Evolutionary conservation across 2,113 vertebrate species (phyloP).

Genomic region (Platycercus adscitus): DNA sequence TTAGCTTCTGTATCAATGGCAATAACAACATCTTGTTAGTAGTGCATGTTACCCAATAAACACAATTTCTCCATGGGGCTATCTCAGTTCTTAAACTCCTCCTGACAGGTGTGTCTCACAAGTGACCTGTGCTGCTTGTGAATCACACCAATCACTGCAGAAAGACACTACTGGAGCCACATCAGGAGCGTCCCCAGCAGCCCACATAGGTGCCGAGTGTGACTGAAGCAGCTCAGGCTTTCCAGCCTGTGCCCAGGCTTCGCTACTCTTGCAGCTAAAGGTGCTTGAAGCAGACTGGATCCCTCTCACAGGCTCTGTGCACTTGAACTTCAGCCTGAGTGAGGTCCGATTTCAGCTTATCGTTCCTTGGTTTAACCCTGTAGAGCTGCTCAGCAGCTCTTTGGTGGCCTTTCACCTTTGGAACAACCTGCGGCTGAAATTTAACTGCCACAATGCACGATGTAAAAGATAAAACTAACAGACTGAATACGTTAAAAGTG

Average conservation of each 20-base stretch:
- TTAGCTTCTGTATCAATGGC: not conserved
- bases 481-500: fast-evolving
- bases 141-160: not conserved
- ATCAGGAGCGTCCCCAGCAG: not conserved
- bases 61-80: not conserved
- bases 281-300: not conserved
- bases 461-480: not conserved
- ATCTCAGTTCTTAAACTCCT: not conserved
- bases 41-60: not conserved
- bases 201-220: fast-evolving
- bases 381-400: not conserved
- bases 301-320: not conserved
- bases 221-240: not conserved
- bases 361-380: not conserved
- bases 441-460: not conserved
- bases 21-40: not conserved
- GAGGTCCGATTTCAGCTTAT: not conserved
- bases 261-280: not conserved
- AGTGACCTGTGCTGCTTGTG: not conserved
- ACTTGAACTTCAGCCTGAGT: not conserved
- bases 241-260: not conserved
- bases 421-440: slow-evolving; percentile 38
- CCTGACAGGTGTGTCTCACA: fast-evolving
- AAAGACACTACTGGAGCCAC: not conserved
- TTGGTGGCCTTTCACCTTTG: slow-evolving; percentile 23